Conservation (phyloP, 2,113 vertebrate species). For the Ictidomys tridecemlineatus region DNA sequence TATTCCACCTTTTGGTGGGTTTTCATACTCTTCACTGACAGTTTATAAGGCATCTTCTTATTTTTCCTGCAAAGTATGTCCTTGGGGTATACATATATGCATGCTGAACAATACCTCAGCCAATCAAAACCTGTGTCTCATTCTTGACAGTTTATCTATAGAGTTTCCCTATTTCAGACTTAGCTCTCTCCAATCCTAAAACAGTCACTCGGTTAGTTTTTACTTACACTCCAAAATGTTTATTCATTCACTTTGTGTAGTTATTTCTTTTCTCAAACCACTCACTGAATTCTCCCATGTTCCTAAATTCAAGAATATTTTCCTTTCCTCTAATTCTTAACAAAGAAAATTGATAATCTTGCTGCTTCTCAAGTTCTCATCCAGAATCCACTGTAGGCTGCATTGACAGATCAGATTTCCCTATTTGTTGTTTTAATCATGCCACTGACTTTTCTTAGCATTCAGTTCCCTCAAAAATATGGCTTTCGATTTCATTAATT, state of each 20-base stretch:
- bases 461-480: slow-evolving; percentile 50
- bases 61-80: not conserved
- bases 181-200: not conserved
- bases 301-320: not conserved
- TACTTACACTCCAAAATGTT: not conserved
- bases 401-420: not conserved
- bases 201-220: not conserved
- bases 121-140: not conserved
- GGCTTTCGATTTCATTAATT: slow-evolving; percentile 45
- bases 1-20: not conserved
- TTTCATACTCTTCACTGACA: not conserved
- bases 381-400: not conserved
- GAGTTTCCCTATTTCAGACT: not conserved
- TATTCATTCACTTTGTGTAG: not conserved
- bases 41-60: not conserved
- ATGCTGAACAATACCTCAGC: not conserved
- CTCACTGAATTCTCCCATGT: not conserved
- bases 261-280: slow-evolving; percentile 10
- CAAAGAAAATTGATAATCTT: not conserved
- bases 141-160: not conserved
- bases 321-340: slow-evolving; percentile 25
- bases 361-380: not conserved
- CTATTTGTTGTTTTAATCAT: not conserved
- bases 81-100: not conserved
- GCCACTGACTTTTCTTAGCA: slow-evolving; percentile 27